Percentiles rank a stretch among this genome's conserved stretches.
Evolutionary conservation across 2,797 vertebrate genomes (phyloP).

Genomic region (Enteromius paludinosus): DNA sequence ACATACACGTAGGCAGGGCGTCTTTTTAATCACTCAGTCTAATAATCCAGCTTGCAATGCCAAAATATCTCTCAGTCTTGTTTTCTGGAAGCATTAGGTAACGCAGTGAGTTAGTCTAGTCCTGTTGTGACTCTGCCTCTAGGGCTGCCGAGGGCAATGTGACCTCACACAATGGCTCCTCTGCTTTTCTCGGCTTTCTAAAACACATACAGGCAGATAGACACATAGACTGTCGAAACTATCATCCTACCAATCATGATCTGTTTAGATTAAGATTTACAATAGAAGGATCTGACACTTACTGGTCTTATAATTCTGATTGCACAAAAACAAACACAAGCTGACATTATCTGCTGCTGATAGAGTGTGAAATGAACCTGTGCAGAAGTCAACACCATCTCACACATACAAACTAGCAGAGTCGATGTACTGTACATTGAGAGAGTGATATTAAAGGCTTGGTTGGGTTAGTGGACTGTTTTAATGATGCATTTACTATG

Average conservation of each 20-base stretch:
- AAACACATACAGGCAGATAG: conserved; percentile 32
- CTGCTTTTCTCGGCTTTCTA: conserved; percentile 47
- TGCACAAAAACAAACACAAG: neutral
- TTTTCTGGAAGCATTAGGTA: conserved; percentile 59
- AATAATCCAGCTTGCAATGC: conserved; percentile 21
- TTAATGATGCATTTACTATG: too few relatives aligned
- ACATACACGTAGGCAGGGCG: neutral
- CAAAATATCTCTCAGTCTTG: conserved; percentile 44
- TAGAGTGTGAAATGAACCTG: neutral
- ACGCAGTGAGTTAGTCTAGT: conserved; percentile 63
- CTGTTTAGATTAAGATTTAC: neutral
- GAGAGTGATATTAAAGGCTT: neutral
- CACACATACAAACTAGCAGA: neutral
- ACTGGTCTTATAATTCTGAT: neutral
- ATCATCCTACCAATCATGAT: neutral
- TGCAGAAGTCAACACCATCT: neutral
- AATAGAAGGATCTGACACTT: conserved; percentile 37
- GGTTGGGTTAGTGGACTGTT: neutral
- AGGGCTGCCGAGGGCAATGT: conserved; percentile 66
- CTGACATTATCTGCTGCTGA: conserved; percentile 19
- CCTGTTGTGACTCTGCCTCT: conserved; percentile 57
- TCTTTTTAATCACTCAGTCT: neutral
- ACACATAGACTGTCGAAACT: neutral
- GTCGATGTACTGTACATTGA: neutral
- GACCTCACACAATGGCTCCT: conserved; percentile 62